A percentile compares a stretch with the other conserved stretches of the same genome.
phyloP scores from a whole-genome alignment of 2,113 vertebrate genomes.

The Cinclus cinclus region DNA sequence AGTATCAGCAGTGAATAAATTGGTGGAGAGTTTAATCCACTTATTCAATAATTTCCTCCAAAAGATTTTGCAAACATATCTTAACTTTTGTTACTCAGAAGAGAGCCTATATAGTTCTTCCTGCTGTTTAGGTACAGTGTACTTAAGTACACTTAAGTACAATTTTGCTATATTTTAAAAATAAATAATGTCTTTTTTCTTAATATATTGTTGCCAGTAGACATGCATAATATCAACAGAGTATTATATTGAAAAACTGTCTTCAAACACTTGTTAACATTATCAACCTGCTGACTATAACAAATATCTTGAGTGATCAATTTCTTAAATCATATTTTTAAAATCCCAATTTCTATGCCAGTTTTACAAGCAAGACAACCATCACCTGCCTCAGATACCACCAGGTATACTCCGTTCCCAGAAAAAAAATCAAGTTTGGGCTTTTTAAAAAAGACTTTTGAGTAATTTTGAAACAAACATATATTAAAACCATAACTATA shows the following conservation, averaged over 20 bases:
- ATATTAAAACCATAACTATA: background rate
- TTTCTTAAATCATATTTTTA: background rate
- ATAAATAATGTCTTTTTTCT: rapidly evolving
- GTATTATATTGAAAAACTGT: background rate
- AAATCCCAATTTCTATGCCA: background rate
- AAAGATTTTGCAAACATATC: background rate
- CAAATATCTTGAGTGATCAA: background rate
- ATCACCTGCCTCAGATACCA: background rate
- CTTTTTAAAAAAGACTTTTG: background rate
- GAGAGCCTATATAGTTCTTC: background rate
- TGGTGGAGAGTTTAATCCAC: background rate
- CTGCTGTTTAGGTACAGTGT: background rate
- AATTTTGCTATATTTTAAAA: background rate
- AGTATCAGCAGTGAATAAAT: background rate
- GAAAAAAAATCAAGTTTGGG: background rate
- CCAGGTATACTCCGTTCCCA: background rate
- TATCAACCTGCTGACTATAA: background rate
- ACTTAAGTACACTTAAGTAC: background rate
- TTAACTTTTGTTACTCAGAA: background rate
- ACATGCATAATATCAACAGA: background rate
- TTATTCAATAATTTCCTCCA: background rate
- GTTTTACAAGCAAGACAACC: background rate
- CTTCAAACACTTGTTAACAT: background rate
- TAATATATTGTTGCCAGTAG: background rate
- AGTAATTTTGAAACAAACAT: background rate